Percentiles rank a stretch among this genome's conserved stretches.
Conservation (phyloP, 2,113 vertebrate genomes). For the Spheniscus mendiculus region DNA sequence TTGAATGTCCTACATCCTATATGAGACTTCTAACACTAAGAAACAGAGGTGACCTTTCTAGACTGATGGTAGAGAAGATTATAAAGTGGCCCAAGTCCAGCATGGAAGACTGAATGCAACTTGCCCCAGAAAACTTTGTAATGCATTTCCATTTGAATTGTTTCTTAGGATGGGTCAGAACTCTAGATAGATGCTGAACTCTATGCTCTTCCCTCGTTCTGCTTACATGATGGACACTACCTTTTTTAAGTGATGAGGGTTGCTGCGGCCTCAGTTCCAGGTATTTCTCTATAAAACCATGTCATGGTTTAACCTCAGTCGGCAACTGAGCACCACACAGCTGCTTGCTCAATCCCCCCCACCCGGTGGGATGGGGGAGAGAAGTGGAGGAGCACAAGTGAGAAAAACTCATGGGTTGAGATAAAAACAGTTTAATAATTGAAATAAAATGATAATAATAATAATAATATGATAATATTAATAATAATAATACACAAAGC, state of each 20-base stretch:
- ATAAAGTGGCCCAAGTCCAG: background rate
- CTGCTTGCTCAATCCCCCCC: no score
- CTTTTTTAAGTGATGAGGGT: background rate
- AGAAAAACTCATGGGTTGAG: no score
- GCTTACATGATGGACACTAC: background rate
- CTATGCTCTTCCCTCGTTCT: background rate
- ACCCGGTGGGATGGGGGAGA: no score
- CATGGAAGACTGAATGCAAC: background rate
- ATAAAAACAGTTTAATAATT: no score
- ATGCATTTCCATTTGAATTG: background rate
- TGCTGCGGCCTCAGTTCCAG: background rate
- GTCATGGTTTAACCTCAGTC: no score
- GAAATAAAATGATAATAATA: no score
- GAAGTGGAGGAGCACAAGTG: no score
- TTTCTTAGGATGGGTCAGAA: background rate
- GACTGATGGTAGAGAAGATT: background rate
- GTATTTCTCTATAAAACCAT: background rate
- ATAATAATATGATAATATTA: no score
- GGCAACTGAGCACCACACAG: no score
- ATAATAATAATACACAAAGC: no score
- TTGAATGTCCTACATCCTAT: rapidly evolving
- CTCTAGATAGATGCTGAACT: background rate
- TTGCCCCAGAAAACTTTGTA: background rate
- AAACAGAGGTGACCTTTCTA: background rate
- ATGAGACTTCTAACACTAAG: background rate